Evolutionary conservation across 2,797 vertebrate species (phyloP).

Genomic region (Sorex maritimensis): DNA sequence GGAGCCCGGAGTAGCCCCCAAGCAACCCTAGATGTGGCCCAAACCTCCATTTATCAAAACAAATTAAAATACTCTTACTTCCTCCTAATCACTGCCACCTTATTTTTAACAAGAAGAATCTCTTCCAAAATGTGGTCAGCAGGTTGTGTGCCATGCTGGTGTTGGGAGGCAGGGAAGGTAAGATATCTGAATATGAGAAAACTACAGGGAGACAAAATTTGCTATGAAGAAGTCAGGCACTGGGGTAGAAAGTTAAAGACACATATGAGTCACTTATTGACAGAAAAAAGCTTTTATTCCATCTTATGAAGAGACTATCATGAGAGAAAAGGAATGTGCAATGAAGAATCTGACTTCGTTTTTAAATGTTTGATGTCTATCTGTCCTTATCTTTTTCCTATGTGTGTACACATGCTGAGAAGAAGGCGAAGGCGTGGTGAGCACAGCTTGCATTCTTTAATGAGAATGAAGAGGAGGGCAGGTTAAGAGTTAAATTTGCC

Average conservation of each 20-base stretch:
- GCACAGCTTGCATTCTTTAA: too few relatives aligned
- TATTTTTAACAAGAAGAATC: neutral
- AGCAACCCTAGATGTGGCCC: too few relatives aligned
- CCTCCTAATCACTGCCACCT: neutral
- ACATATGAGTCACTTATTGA: neutral
- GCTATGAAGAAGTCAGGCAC: neutral
- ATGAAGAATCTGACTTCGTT: too few relatives aligned
- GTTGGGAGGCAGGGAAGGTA: neutral
- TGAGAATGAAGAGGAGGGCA: too few relatives aligned
- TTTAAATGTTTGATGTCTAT: too few relatives aligned
- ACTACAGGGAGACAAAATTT: neutral
- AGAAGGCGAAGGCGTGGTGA: too few relatives aligned
- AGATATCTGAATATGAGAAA: neutral
- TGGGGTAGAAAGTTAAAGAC: neutral
- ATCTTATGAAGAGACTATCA: neutral
- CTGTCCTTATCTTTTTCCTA: too few relatives aligned
- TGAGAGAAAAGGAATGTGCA: too few relatives aligned
- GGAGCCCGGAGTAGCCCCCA: neutral
- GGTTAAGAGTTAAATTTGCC: too few relatives aligned
- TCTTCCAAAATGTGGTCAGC: neutral
- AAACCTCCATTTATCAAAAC: neutral
- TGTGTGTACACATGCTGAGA: too few relatives aligned
- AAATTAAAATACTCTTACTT: slow-evolving; percentile 50
- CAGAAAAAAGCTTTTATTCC: neutral
- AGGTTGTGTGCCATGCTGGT: too few relatives aligned